Evolutionary conservation across 2,888 invertebrate genomes (phyloP).

Genomic region (Mantis religiosa): DNA sequence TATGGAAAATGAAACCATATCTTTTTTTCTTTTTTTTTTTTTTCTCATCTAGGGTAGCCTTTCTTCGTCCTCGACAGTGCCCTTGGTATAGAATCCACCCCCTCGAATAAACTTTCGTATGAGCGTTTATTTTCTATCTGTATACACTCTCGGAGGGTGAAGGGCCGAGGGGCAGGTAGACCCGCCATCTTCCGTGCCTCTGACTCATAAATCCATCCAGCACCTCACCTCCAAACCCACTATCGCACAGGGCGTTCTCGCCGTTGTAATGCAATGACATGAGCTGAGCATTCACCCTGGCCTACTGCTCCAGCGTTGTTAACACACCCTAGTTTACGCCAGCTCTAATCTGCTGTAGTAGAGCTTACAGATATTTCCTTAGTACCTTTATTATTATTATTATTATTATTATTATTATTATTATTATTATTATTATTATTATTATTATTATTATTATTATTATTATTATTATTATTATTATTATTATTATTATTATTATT

Average conservation of each 20-base stretch:
- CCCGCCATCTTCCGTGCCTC: slow-evolving; percentile 10
- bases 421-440: too few relatives aligned
- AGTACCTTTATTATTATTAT: too few relatives aligned
- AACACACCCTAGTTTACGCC: background rate
- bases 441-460: too few relatives aligned
- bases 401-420: too few relatives aligned
- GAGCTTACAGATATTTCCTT: too few relatives aligned
- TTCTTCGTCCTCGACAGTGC: background rate
- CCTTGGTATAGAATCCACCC: background rate
- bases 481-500: too few relatives aligned
- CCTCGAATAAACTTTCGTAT: background rate
- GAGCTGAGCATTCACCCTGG: slow-evolving; percentile 9
- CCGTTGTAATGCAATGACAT: background rate
- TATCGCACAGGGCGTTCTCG: background rate
- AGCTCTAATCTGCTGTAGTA: too few relatives aligned
- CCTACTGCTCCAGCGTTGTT: background rate
- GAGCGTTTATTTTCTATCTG: background rate
- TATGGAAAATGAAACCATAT: background rate
- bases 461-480: too few relatives aligned
- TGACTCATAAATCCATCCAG: background rate
- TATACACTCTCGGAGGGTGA: background rate
- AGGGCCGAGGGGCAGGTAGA: background rate
- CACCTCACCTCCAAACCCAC: background rate
- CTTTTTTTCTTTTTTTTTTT: background rate
- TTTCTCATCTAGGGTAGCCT: background rate